Percentiles rank a stretch among this genome's conserved stretches.
Conservation (phyloP, 2,113 vertebrate species). For the Paramisgurnus dabryanus region DNA sequence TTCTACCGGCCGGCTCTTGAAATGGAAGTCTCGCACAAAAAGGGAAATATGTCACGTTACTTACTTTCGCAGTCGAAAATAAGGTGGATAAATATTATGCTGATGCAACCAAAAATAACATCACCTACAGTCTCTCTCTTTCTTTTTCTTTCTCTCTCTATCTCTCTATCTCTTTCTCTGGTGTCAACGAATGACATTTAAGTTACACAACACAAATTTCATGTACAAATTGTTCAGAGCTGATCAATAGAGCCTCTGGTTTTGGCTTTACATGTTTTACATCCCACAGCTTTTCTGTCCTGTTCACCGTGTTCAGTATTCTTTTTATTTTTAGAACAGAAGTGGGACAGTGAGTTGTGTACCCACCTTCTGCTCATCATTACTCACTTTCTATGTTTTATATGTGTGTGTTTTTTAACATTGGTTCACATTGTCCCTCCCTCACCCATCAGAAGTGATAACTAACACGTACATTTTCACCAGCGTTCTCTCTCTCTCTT, state of each 20-base stretch:
- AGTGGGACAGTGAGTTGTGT: not conserved
- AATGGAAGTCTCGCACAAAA: too few species aligned
- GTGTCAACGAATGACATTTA: not conserved
- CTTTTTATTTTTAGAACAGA: constrained; percentile 2
- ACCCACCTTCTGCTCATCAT: not conserved
- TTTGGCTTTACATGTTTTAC: not conserved
- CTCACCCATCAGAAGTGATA: constrained; percentile 23
- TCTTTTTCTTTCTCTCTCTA: not conserved
- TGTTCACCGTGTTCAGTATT: not conserved
- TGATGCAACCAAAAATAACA: not conserved
- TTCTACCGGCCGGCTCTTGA: too few species aligned
- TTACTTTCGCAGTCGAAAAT: too few species aligned
- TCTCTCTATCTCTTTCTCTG: not conserved
- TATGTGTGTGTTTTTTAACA: not conserved
- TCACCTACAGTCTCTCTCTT: not conserved
- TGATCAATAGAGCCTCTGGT: not conserved
- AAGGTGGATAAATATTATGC: too few species aligned
- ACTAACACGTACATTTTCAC: not conserved
- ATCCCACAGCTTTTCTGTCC: not conserved
- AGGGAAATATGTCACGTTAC: too few species aligned
- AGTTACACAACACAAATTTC: not conserved
- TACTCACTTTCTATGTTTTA: not conserved
- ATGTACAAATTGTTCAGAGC: not conserved
- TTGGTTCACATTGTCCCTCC: constrained; percentile 10
- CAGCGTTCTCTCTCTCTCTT: not conserved